A percentile compares a stretch with the other conserved stretches of the same genome.
phyloP scores from a whole-genome alignment of 1,140 invertebrate genomes.

The Whitmania pigra region DNA sequence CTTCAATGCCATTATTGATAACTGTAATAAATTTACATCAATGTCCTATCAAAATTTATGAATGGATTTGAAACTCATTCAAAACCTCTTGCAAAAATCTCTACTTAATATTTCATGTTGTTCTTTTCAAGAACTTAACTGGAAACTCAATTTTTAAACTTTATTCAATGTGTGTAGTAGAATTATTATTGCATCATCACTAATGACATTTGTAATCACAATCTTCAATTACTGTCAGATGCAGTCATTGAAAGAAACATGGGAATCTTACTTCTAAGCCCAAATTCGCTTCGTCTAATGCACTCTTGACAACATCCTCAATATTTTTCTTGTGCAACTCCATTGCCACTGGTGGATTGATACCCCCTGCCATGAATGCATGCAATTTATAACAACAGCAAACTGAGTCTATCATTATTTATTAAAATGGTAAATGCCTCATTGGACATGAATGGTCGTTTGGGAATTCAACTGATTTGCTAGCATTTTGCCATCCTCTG shows the following conservation, averaged over 20 bases:
- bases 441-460: constrained; percentile 34
- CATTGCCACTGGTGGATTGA: constrained; percentile 71
- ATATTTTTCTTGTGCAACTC: constrained; percentile 70
- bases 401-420: too few relatives aligned
- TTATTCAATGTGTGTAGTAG: too few relatives aligned
- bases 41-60: constrained; percentile 47
- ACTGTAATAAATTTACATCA: constrained; percentile 40
- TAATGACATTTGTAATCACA: too few relatives aligned
- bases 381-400: constrained; percentile 24
- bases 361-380: constrained; percentile 70
- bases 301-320: constrained; percentile 55
- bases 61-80: too few relatives aligned
- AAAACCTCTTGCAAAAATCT: too few relatives aligned
- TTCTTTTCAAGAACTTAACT: too few relatives aligned
- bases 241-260: too few relatives aligned
- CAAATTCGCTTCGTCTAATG: constrained; percentile 54
- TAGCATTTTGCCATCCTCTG: constrained; percentile 56
- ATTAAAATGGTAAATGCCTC: constrained; percentile 19
- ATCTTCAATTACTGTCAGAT: too few relatives aligned
- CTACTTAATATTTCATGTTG: too few relatives aligned
- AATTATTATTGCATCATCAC: too few relatives aligned
- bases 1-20: too few relatives aligned
- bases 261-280: constrained; percentile 7
- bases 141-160: too few relatives aligned
- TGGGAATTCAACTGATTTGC: constrained; percentile 53